A percentile compares a stretch with the other conserved stretches of the same genome.
These are phyloP conservation scores for Leuciscus waleckii DNA, from an alignment of 2,797 vertebrate genomes.

Conservation along the genomic window DNA sequence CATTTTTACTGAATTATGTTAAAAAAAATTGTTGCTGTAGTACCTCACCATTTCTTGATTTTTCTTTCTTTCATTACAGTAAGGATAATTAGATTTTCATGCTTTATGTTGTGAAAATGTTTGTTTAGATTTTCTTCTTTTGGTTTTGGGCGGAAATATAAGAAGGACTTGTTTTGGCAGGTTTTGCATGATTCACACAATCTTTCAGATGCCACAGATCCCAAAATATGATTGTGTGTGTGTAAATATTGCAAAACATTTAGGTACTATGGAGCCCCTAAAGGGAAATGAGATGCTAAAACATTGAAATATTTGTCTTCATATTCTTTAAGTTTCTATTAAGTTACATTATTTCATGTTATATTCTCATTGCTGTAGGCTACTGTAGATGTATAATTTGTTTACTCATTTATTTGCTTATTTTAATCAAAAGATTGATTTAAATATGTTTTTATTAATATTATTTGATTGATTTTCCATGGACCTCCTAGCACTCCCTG, in stretches of 20 bases:
- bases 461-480: background rate
- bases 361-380: background rate
- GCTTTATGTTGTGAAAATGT: background rate
- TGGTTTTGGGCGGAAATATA: background rate
- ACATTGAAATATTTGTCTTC: background rate
- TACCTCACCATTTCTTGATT: background rate
- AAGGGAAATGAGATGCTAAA: background rate
- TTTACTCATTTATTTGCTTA: background rate
- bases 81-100: background rate
- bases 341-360: background rate
- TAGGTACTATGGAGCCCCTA: background rate
- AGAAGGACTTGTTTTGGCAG: background rate
- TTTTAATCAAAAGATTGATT: background rate
- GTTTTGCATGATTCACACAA: background rate
- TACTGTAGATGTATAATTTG: no score
- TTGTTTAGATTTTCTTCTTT: background rate
- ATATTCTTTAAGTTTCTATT: background rate
- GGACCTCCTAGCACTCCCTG: no score
- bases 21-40: background rate
- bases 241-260: background rate
- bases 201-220: background rate
- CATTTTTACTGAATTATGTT: background rate
- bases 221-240: background rate
- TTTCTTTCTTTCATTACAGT: background rate
- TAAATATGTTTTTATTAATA: background rate